A percentile compares a stretch with the other conserved stretches of the same genome.
Evolutionary conservation across 2,888 invertebrate genomes (phyloP).

Genomic region (Cephus sareptanus): DNA sequence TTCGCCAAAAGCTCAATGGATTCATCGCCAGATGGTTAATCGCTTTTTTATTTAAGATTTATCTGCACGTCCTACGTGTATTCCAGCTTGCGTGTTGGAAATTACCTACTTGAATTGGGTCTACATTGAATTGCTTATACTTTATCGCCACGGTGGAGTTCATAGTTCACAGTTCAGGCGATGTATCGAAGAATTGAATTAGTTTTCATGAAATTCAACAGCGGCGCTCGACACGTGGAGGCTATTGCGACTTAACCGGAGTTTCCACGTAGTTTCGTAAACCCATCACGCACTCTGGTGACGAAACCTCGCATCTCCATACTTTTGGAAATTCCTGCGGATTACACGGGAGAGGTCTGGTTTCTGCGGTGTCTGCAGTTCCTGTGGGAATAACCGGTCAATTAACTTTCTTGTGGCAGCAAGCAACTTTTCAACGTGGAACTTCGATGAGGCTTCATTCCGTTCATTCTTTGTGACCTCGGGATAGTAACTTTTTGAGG

Average conservation of each 20-base stretch:
- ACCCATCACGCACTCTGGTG: background rate
- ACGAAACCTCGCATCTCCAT: background rate
- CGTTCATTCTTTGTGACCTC: background rate
- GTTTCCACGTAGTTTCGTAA: background rate
- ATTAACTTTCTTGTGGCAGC: background rate
- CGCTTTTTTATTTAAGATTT: background rate
- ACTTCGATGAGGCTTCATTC: background rate
- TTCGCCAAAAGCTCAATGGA: background rate
- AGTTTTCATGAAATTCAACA: background rate
- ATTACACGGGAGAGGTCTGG: background rate
- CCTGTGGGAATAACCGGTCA: background rate
- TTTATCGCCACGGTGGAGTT: background rate
- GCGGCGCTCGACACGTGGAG: background rate
- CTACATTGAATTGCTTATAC: background rate
- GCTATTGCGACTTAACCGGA: background rate
- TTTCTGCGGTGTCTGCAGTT: background rate
- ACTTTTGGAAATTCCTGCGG: background rate
- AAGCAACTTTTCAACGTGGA: background rate
- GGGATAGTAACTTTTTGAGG: background rate
- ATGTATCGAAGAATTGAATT: background rate
- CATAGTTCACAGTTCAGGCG: background rate
- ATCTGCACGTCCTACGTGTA: background rate
- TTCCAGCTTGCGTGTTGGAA: background rate
- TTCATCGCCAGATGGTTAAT: background rate
- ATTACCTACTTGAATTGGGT: background rate